Evolutionary conservation across 2,113 vertebrate genomes (phyloP).

Genomic region (Festucalex cinctus): DNA sequence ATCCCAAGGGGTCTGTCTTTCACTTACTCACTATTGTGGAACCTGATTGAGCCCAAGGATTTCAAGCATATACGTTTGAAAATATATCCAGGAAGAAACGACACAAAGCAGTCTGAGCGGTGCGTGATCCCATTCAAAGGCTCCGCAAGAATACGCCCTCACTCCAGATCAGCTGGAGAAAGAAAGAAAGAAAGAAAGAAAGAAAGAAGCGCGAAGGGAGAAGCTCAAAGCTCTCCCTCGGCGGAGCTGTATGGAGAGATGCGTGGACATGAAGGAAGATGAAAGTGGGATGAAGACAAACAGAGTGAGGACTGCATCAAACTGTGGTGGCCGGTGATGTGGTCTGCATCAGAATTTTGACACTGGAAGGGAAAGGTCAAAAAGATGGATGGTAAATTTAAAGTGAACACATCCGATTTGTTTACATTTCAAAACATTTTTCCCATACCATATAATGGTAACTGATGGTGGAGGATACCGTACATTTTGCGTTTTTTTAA

Average conservation of each 20-base stretch:
- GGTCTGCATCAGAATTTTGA: slow-evolving; percentile 35
- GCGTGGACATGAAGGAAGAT: slow-evolving; percentile 37
- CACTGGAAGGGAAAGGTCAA: slow-evolving; percentile 8
- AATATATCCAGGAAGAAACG: slow-evolving; percentile 5
- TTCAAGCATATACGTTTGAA: background rate
- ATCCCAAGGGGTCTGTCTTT: slow-evolving; percentile 30
- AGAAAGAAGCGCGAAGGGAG: slow-evolving; percentile 5
- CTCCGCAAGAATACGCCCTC: slow-evolving; percentile 40
- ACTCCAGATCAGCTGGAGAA: slow-evolving; percentile 20
- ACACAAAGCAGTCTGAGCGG: slow-evolving; percentile 30
- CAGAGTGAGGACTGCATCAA: slow-evolving; percentile 40
- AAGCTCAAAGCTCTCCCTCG: slow-evolving; percentile 36
- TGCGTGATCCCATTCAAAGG: slow-evolving; percentile 39
- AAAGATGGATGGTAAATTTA: background rate
- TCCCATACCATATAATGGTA: too few relatives aligned
- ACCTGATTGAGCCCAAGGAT: background rate
- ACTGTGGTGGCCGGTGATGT: slow-evolving; percentile 24
- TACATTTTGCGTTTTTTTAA: too few relatives aligned
- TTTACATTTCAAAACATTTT: too few relatives aligned
- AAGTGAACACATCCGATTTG: background rate
- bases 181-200: slow-evolving; percentile 13
- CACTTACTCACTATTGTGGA: slow-evolving; percentile 4
- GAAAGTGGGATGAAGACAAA: slow-evolving; percentile 46
- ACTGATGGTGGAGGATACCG: too few relatives aligned
- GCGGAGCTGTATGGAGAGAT: slow-evolving; percentile 32